phyloP scores from a whole-genome alignment of 30 jellyfish, hydroid and myxozoan genomes.

The Turritopsis dohrnii region DNA sequence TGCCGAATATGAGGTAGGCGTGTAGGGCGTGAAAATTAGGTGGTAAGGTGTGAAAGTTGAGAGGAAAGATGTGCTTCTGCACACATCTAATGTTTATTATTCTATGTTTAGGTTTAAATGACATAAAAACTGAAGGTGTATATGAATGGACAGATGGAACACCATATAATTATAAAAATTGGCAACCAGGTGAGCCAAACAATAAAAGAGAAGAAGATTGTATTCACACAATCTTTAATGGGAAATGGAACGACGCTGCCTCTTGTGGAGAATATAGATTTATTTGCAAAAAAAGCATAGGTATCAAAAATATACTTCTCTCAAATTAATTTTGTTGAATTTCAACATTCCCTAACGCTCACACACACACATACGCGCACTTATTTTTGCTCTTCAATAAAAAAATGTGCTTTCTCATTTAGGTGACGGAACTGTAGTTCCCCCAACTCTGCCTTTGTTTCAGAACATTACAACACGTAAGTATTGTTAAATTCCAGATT shows the following conservation, averaged over 20 bases:
- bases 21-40: too few relatives aligned
- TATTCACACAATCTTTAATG: conserved; percentile 60
- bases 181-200: conserved; percentile 84
- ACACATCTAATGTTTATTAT: background rate
- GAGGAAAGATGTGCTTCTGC: too few relatives aligned
- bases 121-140: conserved; percentile 26
- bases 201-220: conserved; percentile 84
- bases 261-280: conserved; percentile 69
- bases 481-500: too few relatives aligned
- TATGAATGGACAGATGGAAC: conserved; percentile 76
- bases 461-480: conserved; percentile 45
- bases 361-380: too few relatives aligned
- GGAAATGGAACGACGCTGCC: conserved; percentile 74
- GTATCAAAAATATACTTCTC: too few relatives aligned
- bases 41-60: too few relatives aligned
- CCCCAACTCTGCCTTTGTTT: conserved; percentile 69
- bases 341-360: too few relatives aligned
- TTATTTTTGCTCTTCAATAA: too few relatives aligned
- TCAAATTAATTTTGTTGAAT: too few relatives aligned
- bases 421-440: conserved; percentile 60
- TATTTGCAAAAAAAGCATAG: conserved; percentile 54
- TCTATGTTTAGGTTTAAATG: conserved; percentile 21
- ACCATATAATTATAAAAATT: conserved; percentile 21
- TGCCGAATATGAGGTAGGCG: too few relatives aligned
- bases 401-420: background rate